Base-by-base conservation (phyloP, 2,888 invertebrate genomes). In the Penaeus monodon region DNA sequence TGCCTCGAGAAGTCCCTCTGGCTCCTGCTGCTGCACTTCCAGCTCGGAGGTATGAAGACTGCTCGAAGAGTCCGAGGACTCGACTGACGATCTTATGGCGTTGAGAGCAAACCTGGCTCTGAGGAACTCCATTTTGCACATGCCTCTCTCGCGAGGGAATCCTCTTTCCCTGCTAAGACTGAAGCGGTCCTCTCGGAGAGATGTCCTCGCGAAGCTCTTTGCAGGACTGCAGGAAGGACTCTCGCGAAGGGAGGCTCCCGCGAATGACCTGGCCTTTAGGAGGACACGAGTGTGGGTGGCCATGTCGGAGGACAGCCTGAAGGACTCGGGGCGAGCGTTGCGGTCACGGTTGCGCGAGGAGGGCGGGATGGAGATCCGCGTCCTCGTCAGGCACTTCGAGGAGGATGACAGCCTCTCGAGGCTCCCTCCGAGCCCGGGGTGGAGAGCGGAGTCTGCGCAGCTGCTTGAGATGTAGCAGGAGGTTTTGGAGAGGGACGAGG, bases 281-380 rank as follows among this genome's bases (percentile, higher is more conserved):
- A 86, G 86, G 7, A 86, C 81, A 22, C 86, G n/a, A 10, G 81
- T 81, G 57, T 76, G 68, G 10, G 81, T 81, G 49, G 86, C 81
- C 86, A 86, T 81, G 66, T 86, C 86, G 24, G 86, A 81, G 14
- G 86, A 86, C 27, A 86, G 29, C 73, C 86, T 81, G 68, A 86
- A 81, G 57, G 86, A 86, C 81, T 86, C 86, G n/a, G 86, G 86
- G 22, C 86, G 74, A 57, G 86, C 86, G 20, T 63, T 81, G 29
- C 76, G 81, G 38, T 86, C 77, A n/a, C 81, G 66, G 64, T 86
- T 86, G 33, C 86, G 77, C 29, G 81, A 27, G 33, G 86, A 86
- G 44, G 86, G 86, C 4, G 86, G 81, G 64, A 86, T 86, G 66
- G 86, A 86, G 44, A 86, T 78, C 12, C 76, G 65, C 33, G 81